These are phyloP conservation scores for Alviniconcha marisindica DNA, from an alignment of 1,140 invertebrate species.

Conservation along the genomic window DNA sequence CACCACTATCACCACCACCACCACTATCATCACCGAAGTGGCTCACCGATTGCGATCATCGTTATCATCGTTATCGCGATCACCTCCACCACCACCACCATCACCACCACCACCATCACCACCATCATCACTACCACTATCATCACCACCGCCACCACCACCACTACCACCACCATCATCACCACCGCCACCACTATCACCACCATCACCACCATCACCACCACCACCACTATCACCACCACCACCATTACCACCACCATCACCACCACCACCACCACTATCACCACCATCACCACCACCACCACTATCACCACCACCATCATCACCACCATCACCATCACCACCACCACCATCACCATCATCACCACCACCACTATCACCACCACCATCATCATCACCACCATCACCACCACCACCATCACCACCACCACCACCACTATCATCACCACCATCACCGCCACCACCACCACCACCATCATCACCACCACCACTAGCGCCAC, in stretches of 20 bases:
- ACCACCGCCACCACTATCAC: conserved; percentile 38
- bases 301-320: conserved; percentile 38
- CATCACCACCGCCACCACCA: conserved; percentile 33
- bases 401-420: conserved; percentile 3
- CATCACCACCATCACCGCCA: background rate
- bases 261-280: background rate
- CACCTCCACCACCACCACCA: too few relatives aligned
- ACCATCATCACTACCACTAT: too few relatives aligned
- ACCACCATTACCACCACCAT: conserved; percentile 26
- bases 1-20: too few relatives aligned
- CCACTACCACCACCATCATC: conserved; percentile 32
- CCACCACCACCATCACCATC: conserved; percentile 23
- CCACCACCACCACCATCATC: background rate
- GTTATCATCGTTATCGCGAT: too few relatives aligned
- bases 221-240: conserved; percentile 33
- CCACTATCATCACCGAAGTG: too few relatives aligned
- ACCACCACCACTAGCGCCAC: conserved; percentile 14
- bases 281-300: conserved; percentile 22
- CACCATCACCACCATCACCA: conserved; percentile 33
- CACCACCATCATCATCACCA: background rate
- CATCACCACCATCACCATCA: conserved; percentile 15
- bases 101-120: background rate
- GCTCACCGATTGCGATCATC: too few relatives aligned
- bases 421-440: background rate
- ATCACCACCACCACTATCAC: conserved; percentile 34